A percentile compares a stretch with the other conserved stretches of the same genome.
phyloP scores from a whole-genome alignment of 2,888 invertebrate species.

The Cremastinae sp. region DNA sequence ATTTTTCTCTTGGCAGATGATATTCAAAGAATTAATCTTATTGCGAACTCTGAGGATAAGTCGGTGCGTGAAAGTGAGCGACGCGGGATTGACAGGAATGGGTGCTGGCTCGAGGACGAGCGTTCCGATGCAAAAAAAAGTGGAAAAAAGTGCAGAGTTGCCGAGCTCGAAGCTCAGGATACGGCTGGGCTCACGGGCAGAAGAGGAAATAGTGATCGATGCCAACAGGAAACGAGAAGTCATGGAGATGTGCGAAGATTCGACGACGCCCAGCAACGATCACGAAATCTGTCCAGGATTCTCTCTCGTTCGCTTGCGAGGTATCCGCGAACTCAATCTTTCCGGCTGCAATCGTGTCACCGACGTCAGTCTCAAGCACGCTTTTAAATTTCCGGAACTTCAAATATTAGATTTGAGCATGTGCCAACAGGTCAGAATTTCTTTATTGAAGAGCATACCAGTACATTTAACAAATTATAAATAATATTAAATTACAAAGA shows the following conservation, averaged over 20 bases:
- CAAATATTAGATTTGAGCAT: constrained; percentile 84
- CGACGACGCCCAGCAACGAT: constrained; percentile 67
- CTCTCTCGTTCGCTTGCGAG: constrained; percentile 74
- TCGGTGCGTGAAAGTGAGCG: constrained; percentile 86
- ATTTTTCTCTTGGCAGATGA: constrained; percentile 80
- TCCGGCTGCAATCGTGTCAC: constrained; percentile 87
- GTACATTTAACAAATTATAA: background rate
- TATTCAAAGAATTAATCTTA: constrained; percentile 84
- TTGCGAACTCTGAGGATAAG: constrained; percentile 85
- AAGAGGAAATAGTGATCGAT: constrained; percentile 86
- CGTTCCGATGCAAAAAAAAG: constrained; percentile 24
- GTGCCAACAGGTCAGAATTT: constrained; percentile 82
- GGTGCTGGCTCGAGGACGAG: constrained; percentile 80
- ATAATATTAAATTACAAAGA: background rate
- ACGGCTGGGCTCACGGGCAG: constrained; percentile 85
- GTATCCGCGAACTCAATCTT: constrained; percentile 84
- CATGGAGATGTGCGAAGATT: constrained; percentile 84
- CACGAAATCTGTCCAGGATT: constrained; percentile 63
- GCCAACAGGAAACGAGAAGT: constrained; percentile 85
- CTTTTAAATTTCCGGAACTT: constrained; percentile 86
- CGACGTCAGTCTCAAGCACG: constrained; percentile 87
- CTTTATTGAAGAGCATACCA: background rate
- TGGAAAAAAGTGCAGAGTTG: constrained; percentile 47
- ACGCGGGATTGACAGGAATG: constrained; percentile 87
- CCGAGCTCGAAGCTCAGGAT: constrained; percentile 78